Conservation (phyloP, 1,140 invertebrate species). For the Leptonema lineaticorne region DNA sequence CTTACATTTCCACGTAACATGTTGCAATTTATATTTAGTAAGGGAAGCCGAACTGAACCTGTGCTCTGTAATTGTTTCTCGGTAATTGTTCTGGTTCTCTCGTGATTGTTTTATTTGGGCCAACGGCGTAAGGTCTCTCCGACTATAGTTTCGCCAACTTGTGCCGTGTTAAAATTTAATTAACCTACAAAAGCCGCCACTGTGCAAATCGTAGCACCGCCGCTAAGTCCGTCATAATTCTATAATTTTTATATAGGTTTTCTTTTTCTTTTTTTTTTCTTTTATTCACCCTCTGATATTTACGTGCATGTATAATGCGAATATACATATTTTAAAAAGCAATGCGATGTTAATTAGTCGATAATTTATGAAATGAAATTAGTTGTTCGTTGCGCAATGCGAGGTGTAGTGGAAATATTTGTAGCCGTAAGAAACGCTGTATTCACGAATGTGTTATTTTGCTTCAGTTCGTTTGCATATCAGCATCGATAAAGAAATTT, state of each 20-base stretch:
- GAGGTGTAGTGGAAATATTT: too few relatives aligned
- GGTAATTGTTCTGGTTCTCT: constrained; percentile 6
- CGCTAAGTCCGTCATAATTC: constrained; percentile 32
- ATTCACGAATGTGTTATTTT: too few relatives aligned
- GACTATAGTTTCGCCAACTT: constrained; percentile 18
- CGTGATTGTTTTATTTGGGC: constrained; percentile 6
- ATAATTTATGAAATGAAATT: constrained; percentile 34
- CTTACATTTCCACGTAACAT: too few relatives aligned
- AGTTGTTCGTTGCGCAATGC: constrained; percentile 18
- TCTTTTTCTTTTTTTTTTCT: background rate
- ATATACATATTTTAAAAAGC: background rate
- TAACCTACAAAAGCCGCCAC: constrained; percentile 36
- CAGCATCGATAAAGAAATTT: too few relatives aligned
- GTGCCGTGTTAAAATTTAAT: constrained; percentile 42
- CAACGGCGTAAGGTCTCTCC: constrained; percentile 5
- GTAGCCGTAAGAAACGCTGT: too few relatives aligned
- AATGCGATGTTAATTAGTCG: constrained; percentile 37
- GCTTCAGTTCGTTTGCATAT: too few relatives aligned
- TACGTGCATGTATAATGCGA: too few relatives aligned
- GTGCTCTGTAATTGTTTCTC: background rate
- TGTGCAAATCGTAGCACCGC: constrained; percentile 19
- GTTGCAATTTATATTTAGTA: too few relatives aligned
- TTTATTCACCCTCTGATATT: too few relatives aligned
- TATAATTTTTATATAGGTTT: constrained; percentile 33
- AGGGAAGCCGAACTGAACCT: too few relatives aligned